phyloP scores from a whole-genome alignment of 2,113 vertebrate genomes.

The Eptesicus fuscus region DNA sequence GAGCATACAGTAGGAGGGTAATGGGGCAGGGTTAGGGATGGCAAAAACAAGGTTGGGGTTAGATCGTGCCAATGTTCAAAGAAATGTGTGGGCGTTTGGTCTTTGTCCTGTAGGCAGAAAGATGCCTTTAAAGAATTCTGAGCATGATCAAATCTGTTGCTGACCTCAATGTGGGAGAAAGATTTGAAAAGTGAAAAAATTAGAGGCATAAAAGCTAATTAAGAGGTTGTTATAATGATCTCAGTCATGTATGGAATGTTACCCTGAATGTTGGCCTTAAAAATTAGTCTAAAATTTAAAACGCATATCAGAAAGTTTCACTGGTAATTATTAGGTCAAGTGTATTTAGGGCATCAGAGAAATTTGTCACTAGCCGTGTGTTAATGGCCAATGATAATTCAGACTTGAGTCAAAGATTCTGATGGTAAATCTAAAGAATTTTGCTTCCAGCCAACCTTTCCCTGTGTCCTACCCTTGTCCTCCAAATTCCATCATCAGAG shows the following conservation, averaged over 20 bases:
- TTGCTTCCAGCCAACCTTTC: not conserved
- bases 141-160: not conserved
- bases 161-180: not conserved
- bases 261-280: not conserved
- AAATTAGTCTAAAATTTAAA: not conserved
- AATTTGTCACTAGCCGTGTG: not conserved
- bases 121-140: not conserved
- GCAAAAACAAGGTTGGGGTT: not conserved
- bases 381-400: not conserved
- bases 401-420: not conserved
- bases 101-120: not conserved
- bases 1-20: fast-evolving
- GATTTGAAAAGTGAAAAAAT: not conserved
- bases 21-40: not conserved
- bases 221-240: not conserved
- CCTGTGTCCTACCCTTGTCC: not conserved
- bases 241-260: not conserved
- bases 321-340: not conserved
- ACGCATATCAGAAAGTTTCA: not conserved
- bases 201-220: not conserved
- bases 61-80: not conserved
- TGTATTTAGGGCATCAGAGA: not conserved
- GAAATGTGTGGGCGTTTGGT: not conserved
- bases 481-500: not conserved
- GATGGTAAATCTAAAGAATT: not conserved